phyloP scores from a whole-genome alignment of 2,797 vertebrate species.

The Sebastes kiyomatsui region DNA sequence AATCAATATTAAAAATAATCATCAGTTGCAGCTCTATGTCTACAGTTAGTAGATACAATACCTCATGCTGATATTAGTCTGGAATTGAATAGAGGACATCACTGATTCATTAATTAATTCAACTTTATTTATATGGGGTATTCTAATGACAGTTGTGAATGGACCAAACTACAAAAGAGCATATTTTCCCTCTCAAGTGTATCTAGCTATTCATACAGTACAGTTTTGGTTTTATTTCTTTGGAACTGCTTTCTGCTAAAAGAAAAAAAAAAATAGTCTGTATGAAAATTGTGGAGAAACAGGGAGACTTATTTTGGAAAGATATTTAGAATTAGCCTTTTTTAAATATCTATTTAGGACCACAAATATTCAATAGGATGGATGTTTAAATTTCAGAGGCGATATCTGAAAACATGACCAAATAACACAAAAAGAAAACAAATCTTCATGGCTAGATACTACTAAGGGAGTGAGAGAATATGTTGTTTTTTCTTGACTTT shows the following conservation, averaged over 20 bases:
- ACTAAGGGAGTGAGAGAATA: fast-evolving
- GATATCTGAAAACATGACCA: not conserved
- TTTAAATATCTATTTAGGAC: not conserved
- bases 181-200: not conserved
- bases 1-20: not conserved
- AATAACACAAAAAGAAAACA: not conserved
- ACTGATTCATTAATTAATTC: not conserved
- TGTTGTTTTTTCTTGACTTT: not conserved
- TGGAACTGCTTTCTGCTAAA: not conserved
- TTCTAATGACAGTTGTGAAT: not conserved
- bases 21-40: too few relatives aligned
- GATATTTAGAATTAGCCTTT: not conserved
- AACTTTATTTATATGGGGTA: not conserved
- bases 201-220: not conserved
- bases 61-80: not conserved
- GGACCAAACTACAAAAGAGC: not conserved
- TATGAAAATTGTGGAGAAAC: not conserved
- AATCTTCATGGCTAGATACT: not conserved
- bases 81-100: not conserved
- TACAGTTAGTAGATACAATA: not conserved
- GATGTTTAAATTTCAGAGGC: not conserved
- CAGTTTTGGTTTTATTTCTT: not conserved
- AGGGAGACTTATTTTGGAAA: not conserved
- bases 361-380: not conserved
- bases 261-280: not conserved